A percentile compares a stretch with the other conserved stretches of the same genome.
These are phyloP conservation scores for Sympetrum striolatum DNA, from an alignment of 2,888 invertebrate genomes.

Conservation along the genomic window DNA sequence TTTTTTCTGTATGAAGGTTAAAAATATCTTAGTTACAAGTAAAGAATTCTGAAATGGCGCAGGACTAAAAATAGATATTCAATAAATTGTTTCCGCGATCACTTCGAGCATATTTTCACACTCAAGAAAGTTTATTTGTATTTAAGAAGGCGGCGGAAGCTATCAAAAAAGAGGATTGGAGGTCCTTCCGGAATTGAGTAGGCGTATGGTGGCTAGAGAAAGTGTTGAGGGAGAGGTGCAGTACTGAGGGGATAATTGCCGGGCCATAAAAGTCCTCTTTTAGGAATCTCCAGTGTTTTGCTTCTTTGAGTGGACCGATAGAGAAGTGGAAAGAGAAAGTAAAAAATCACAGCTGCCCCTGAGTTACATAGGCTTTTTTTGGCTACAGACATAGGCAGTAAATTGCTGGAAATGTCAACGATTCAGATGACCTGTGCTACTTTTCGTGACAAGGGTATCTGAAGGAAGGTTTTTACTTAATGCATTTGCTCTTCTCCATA, in stretches of 20 bases:
- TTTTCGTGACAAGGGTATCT: no score
- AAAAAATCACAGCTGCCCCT: background rate
- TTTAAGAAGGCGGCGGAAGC: background rate
- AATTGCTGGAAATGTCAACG: background rate
- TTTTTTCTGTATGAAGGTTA: no score
- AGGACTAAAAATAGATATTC: background rate
- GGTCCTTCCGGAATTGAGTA: background rate
- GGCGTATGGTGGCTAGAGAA: background rate
- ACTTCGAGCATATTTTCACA: background rate
- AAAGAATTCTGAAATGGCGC: no score
- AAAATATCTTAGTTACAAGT: no score
- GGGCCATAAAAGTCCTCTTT: constrained; percentile 5
- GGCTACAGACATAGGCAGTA: background rate
- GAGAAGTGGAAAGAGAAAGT: background rate
- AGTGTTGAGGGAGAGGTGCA: background rate
- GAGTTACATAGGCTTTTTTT: background rate
- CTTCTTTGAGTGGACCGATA: background rate
- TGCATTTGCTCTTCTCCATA: no score
- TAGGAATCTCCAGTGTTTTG: background rate
- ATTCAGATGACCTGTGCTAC: no score
- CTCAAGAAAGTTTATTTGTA: background rate
- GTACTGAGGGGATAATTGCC: background rate
- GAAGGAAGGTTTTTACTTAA: no score
- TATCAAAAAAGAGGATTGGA: constrained; percentile 11
- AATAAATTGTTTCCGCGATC: constrained; percentile 6